These are phyloP conservation scores for Phyllotis vaccarum DNA, from an alignment of 2,797 vertebrate species.

Conservation along the genomic window DNA sequence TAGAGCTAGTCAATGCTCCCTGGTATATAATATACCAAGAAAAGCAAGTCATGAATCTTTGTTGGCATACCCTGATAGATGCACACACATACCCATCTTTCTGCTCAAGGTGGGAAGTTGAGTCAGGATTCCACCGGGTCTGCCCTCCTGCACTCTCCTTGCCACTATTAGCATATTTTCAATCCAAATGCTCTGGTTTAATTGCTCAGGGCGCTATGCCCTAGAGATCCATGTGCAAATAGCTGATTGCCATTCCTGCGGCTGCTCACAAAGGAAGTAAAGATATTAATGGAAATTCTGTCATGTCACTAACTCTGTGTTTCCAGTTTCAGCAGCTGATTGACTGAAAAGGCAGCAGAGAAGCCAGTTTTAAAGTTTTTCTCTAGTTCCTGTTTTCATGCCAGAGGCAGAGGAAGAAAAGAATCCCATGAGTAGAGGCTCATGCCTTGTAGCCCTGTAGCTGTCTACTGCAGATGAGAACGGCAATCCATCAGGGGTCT, in stretches of 20 bases:
- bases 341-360: constrained; percentile 84
- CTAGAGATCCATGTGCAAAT: constrained; percentile 77
- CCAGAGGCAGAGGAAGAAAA: constrained; percentile 82
- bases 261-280: constrained; percentile 86
- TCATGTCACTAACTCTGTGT: constrained; percentile 84
- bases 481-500: constrained; percentile 78
- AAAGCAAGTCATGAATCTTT: neutral
- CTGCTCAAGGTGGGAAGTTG: neutral
- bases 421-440: constrained; percentile 66
- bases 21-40: neutral
- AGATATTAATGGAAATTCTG: constrained; percentile 85
- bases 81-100: neutral
- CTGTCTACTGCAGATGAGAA: constrained; percentile 83
- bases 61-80: neutral
- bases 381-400: constrained; percentile 81
- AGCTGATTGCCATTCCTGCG: constrained; percentile 81
- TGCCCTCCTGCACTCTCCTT: constrained; percentile 66
- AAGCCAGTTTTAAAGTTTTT: constrained; percentile 71
- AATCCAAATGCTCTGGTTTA: constrained; percentile 79
- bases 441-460: constrained; percentile 72
- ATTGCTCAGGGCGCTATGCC: constrained; percentile 81
- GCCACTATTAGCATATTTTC: constrained; percentile 75
- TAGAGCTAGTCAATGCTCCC: constrained; percentile 49
- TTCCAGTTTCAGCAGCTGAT: constrained; percentile 81
- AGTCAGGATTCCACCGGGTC: constrained; percentile 32